phyloP scores from a whole-genome alignment of 2,797 vertebrate species.

The Liasis olivaceus region DNA sequence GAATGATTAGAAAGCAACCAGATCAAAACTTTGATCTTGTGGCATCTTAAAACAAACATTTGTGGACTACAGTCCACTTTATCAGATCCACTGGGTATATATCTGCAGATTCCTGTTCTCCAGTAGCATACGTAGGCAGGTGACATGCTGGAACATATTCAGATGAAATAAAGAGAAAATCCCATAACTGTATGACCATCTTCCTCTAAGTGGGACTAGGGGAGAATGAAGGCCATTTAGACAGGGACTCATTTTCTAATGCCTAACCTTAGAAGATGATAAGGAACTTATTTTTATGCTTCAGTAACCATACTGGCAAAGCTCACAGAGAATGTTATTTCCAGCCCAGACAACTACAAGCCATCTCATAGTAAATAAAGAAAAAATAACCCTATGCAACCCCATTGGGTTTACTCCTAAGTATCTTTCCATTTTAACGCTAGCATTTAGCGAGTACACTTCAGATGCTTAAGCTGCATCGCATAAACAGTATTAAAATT shows the following conservation, averaged over 20 bases:
- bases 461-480: neutral
- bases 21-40: neutral
- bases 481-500: neutral
- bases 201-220: neutral
- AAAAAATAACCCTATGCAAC: neutral
- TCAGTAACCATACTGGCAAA: neutral
- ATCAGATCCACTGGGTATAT: neutral
- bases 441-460: neutral
- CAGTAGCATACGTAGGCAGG: neutral
- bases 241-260: neutral
- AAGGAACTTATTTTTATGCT: neutral
- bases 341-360: accelerated
- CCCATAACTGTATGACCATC: neutral
- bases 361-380: neutral
- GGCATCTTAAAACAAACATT: neutral
- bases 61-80: neutral
- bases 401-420: neutral
- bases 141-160: neutral
- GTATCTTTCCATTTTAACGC: neutral
- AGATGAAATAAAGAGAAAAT: neutral
- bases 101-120: neutral
- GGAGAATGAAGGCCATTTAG: neutral
- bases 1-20: neutral
- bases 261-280: neutral
- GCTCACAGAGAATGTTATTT: neutral